Percentiles rank a stretch among this genome's conserved stretches.
Evolutionary conservation across 2,888 invertebrate species (phyloP).

Genomic region (Cheilosia impressa): DNA sequence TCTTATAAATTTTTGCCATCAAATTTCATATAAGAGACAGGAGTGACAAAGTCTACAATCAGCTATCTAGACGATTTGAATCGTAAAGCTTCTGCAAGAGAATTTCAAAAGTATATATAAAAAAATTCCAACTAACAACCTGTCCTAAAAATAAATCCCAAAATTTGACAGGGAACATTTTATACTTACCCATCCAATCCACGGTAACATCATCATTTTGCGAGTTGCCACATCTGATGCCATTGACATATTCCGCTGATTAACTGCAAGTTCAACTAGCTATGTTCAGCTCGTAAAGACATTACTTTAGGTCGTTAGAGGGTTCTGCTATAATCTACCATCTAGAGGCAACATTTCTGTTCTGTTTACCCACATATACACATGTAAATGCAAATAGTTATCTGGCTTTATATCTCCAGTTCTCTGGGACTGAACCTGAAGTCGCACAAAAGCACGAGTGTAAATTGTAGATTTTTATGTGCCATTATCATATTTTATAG

Average conservation of each 20-base stretch:
- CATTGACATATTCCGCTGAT: constrained; percentile 10
- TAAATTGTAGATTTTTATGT: constrained; percentile 71
- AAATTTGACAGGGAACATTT: too few relatives aligned
- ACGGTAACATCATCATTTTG: too few relatives aligned
- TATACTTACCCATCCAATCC: too few relatives aligned
- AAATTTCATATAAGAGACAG: too few relatives aligned
- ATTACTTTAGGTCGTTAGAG: constrained; percentile 12
- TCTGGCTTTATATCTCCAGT: constrained; percentile 50
- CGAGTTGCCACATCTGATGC: not conserved
- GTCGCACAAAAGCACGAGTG: constrained; percentile 66
- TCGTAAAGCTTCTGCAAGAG: too few relatives aligned
- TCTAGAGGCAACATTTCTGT: constrained; percentile 52
- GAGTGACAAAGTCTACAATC: too few relatives aligned
- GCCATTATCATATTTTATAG: constrained; percentile 71
- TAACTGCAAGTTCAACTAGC: constrained; percentile 2
- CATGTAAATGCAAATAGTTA: constrained; percentile 31
- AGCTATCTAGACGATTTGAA: too few relatives aligned
- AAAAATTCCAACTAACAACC: too few relatives aligned
- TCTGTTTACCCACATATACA: not conserved
- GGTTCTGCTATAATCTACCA: constrained; percentile 27
- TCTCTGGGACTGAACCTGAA: constrained; percentile 13
- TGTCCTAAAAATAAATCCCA: too few relatives aligned
- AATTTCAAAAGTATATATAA: too few relatives aligned
- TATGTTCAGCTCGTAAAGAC: constrained; percentile 6
- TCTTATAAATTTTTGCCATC: too few relatives aligned